Percentiles rank a stretch among this genome's conserved stretches.
Evolutionary conservation across 2,888 invertebrate genomes (phyloP).

Genomic region (Sycophila texana): DNA sequence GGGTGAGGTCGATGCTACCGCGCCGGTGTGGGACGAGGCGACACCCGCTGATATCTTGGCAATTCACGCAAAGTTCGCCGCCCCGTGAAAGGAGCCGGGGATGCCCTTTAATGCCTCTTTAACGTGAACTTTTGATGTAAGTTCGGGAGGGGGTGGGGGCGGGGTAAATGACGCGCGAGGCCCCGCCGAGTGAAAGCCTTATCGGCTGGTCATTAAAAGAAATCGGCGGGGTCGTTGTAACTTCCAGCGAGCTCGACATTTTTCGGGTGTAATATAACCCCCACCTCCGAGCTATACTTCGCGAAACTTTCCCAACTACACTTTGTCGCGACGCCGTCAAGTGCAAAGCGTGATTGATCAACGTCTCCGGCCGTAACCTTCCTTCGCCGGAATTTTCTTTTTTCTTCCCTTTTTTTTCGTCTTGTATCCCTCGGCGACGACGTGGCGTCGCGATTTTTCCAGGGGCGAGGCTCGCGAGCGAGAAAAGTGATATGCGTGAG

Average conservation of each 20-base stretch:
- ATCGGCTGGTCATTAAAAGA: constrained; percentile 40
- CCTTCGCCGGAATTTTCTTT: background rate
- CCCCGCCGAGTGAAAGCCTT: constrained; percentile 39
- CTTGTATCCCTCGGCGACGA: background rate
- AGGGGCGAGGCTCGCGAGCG: background rate
- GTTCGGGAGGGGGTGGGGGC: constrained; percentile 3
- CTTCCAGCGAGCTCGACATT: constrained; percentile 35
- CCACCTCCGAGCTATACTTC: background rate
- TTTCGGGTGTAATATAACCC: background rate
- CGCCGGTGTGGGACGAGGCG: background rate
- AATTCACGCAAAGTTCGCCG: constrained; percentile 24
- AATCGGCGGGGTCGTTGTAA: constrained; percentile 42
- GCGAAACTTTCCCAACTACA: constrained; percentile 27
- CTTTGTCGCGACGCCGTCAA: background rate
- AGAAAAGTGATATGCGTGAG: constrained; percentile 36
- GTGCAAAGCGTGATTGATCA: background rate
- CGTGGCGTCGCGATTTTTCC: constrained; percentile 20
- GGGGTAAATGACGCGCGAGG: constrained; percentile 37
- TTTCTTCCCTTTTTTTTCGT: background rate
- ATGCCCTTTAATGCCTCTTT: constrained; percentile 20
- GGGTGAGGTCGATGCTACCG: background rate
- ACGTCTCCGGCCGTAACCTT: too few species aligned
- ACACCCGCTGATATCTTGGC: constrained; percentile 26
- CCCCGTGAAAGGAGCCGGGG: background rate
- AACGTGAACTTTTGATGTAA: constrained; percentile 41